Evolutionary conservation across 2,113 vertebrate species (phyloP), one percentile per base, ranked within the genome.

Genomic region (Cephalopholis sonnerati): DNA sequence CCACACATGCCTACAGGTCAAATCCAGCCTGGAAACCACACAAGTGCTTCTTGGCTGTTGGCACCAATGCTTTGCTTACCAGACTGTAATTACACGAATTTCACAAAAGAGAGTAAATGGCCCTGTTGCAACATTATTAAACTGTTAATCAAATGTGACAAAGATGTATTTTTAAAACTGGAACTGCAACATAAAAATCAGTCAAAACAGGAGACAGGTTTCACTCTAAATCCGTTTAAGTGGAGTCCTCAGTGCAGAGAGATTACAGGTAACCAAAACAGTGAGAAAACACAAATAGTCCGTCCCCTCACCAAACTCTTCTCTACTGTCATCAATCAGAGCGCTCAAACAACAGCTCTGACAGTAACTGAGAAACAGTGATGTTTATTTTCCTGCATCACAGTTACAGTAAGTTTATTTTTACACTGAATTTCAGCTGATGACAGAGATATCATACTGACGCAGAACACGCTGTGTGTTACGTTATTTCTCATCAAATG

Each of bases 251-350:
- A 0, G 25, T 61, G 2, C 20, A 53, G 22, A 22, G 6, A 25
- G 29, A 59, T 66, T 59, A 81, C 41, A 62, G 59, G 79, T 66
- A 85, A 82, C 74, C 46, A 74, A 54, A 74, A 57, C 62, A 68
- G n/a, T 13, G 4, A 53, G 51, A 53, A 65, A 74, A 65, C 32
- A 78, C 15, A 69, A 58, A 48, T n/a, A 57, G 41, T 15, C 44
- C 16, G 0, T 27, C 20, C 2, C 0, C 1, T 13, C 27, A 57
- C 9, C 63, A 50, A 51, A 67, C 22, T 73, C 22, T 17, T 50
- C 50, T 51, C 15, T 25, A n/a, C 22, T 9, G 17, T 46, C 24
- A 70, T n/a, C 24, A 57, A 55, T 65, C 77, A 59, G 13, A 29
- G 41, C 5, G 11, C 11, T 50, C 20, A 17, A 17, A 55, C 12